Evolutionary conservation across 2,888 invertebrate species (phyloP).

Genomic region (Sacculina carcini): DNA sequence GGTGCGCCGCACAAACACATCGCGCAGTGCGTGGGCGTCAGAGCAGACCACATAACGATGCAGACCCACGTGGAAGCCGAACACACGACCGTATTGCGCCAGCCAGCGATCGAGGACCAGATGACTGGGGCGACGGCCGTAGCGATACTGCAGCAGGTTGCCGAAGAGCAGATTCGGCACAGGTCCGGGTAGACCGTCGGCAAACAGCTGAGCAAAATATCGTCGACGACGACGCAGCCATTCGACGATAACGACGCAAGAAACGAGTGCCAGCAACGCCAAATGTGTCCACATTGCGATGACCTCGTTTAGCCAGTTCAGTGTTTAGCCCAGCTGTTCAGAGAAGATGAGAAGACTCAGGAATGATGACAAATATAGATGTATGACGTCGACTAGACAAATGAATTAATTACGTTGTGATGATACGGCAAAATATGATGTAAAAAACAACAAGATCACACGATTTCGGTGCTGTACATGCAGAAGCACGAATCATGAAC

Average conservation of each 20-base stretch:
- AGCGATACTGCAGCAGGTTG: constrained; percentile 7
- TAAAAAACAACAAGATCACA: no score
- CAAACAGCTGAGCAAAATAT: constrained; percentile 1
- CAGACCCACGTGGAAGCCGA: constrained; percentile 11
- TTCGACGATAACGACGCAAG: neutral
- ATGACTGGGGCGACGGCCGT: neutral
- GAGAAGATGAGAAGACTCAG: no score
- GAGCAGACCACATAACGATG: constrained; percentile 9
- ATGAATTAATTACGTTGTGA: no score
- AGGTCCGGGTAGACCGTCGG: constrained; percentile 9
- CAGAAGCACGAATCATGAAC: neutral
- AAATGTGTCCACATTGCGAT: no score
- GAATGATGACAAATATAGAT: no score
- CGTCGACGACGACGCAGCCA: constrained; percentile 1
- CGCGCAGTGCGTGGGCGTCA: constrained; percentile 15
- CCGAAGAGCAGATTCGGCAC: constrained; percentile 10
- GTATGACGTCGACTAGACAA: no score
- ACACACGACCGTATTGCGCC: constrained; percentile 9
- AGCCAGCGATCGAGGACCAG: constrained; percentile 10
- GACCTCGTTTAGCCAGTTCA: no score
- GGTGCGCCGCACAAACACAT: constrained; percentile 17
- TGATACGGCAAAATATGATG: no score
- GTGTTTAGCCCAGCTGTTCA: no score
- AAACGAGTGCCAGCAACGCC: no score
- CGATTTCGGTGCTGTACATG: no score